phyloP scores from a whole-genome alignment of 1,140 invertebrate genomes.

The Pachyrhynchus sulphureomaculatus region DNA sequence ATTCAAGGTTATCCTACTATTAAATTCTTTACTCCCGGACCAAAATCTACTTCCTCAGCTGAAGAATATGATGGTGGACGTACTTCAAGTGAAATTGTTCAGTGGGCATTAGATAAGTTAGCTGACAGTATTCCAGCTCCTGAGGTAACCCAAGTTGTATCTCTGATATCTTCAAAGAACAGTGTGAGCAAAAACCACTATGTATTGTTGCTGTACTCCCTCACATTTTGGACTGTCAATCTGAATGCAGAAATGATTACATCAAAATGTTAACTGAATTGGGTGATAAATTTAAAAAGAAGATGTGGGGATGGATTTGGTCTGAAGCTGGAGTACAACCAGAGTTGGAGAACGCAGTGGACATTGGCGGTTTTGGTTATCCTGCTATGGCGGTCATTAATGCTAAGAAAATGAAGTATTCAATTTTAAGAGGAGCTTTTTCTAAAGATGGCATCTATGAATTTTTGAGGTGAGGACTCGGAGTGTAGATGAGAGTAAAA shows the following conservation, averaged over 20 bases:
- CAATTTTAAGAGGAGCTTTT: slow-evolving; percentile 90
- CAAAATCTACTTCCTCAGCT: slow-evolving; percentile 71
- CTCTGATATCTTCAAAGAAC: slow-evolving; percentile 66
- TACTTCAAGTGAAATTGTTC: slow-evolving; percentile 86
- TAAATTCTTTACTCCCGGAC: slow-evolving; percentile 87
- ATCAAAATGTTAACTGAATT: slow-evolving; percentile 72
- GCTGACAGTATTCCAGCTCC: slow-evolving; percentile 86
- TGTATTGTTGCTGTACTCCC: slow-evolving; percentile 95
- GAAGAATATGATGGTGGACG: slow-evolving; percentile 89
- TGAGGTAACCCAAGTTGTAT: slow-evolving; percentile 74
- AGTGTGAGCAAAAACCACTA: slow-evolving; percentile 83
- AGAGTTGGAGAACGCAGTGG: slow-evolving; percentile 85
- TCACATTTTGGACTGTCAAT: slow-evolving; percentile 96
- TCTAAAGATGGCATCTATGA: slow-evolving; percentile 82
- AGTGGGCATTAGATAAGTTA: slow-evolving; percentile 84
- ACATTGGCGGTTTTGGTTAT: slow-evolving; percentile 91
- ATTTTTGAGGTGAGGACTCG: slow-evolving; percentile 46
- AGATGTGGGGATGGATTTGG: slow-evolving; percentile 83
- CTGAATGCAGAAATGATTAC: slow-evolving; percentile 90
- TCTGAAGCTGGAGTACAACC: slow-evolving; percentile 45
- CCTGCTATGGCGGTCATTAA: slow-evolving; percentile 96
- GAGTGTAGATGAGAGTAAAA: too few relatives aligned
- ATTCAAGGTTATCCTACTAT: slow-evolving; percentile 97
- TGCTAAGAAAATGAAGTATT: slow-evolving; percentile 96
- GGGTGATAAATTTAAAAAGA: slow-evolving; percentile 93